phyloP scores from a whole-genome alignment of 2,113 vertebrate genomes.

The Carassius auratus region DNA sequence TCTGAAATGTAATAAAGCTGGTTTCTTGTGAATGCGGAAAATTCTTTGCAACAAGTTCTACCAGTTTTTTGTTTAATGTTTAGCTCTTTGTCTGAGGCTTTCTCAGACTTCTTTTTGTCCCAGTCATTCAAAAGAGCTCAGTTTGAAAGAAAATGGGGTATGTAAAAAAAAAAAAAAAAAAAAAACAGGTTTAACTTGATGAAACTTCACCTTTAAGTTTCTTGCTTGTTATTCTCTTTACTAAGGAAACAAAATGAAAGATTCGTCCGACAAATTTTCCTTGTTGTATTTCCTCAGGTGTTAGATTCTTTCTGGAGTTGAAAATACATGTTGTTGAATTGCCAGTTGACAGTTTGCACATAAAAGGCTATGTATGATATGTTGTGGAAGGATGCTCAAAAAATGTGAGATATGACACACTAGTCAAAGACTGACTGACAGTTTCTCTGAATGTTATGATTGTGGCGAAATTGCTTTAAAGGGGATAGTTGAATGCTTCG shows the following conservation, averaged over 20 bases:
- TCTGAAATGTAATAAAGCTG: background rate
- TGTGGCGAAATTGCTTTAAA: background rate
- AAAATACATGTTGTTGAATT: background rate
- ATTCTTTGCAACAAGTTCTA: background rate
- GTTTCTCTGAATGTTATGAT: too few species aligned
- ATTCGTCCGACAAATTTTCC: background rate
- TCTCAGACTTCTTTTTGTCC: background rate
- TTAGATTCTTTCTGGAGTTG: background rate
- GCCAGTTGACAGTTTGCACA: background rate
- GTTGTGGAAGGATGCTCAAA: background rate
- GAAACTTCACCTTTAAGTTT: background rate
- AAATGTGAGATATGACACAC: background rate
- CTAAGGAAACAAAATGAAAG: background rate
- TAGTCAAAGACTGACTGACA: background rate
- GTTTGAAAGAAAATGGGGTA: background rate
- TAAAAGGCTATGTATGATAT: background rate
- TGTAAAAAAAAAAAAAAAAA: background rate
- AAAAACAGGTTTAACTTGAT: conserved; percentile 29
- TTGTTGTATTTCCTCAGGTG: background rate
- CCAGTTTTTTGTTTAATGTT: conserved; percentile 3
- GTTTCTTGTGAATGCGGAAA: background rate
- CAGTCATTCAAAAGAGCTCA: background rate
- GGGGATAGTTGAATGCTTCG: background rate
- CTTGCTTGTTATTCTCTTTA: background rate
- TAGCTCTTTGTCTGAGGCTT: background rate